Percentiles rank a stretch among this genome's conserved stretches.
phyloP scores from a whole-genome alignment of 2,113 vertebrate species.

The Carollia perspicillata region DNA sequence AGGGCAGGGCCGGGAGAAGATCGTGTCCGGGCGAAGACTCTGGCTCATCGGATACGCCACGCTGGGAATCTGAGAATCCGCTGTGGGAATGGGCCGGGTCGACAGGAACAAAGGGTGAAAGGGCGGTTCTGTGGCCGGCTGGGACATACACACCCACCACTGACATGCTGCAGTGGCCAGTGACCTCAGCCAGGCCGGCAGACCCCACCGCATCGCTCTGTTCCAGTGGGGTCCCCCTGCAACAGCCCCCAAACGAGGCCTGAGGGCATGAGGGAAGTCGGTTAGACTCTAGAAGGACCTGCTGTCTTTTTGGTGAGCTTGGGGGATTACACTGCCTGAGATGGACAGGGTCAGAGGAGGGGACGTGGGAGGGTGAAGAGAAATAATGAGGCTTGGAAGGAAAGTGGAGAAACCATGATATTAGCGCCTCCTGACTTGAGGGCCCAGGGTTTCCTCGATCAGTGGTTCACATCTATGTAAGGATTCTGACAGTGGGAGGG shows the following conservation, averaged over 20 bases:
- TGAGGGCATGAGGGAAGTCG: not conserved
- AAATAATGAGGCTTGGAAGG: not conserved
- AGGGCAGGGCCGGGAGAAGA: conserved; percentile 68
- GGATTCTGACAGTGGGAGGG: not conserved
- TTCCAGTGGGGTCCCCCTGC: not conserved
- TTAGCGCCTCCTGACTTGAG: not conserved
- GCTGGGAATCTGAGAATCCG: conserved; percentile 68
- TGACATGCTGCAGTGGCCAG: conserved; percentile 39
- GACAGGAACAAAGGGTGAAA: conserved; percentile 73
- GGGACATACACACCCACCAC: conserved; percentile 50
- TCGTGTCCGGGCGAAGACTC: conserved; percentile 74
- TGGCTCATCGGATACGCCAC: conserved; percentile 76
- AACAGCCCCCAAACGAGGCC: not conserved
- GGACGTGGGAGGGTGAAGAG: not conserved
- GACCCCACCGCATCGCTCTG: not conserved
- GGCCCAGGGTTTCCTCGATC: not conserved
- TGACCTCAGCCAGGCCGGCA: conserved; percentile 58
- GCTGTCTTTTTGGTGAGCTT: not conserved
- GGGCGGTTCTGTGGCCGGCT: conserved; percentile 32
- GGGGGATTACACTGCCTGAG: not conserved
- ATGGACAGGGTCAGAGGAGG: not conserved
- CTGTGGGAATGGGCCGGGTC: conserved; percentile 71
- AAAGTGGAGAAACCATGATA: not conserved
- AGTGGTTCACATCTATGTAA: not conserved
- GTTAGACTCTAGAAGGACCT: not conserved